Evolutionary conservation across 2,888 invertebrate genomes (phyloP).

Genomic region (Oscheius myriophilus): DNA sequence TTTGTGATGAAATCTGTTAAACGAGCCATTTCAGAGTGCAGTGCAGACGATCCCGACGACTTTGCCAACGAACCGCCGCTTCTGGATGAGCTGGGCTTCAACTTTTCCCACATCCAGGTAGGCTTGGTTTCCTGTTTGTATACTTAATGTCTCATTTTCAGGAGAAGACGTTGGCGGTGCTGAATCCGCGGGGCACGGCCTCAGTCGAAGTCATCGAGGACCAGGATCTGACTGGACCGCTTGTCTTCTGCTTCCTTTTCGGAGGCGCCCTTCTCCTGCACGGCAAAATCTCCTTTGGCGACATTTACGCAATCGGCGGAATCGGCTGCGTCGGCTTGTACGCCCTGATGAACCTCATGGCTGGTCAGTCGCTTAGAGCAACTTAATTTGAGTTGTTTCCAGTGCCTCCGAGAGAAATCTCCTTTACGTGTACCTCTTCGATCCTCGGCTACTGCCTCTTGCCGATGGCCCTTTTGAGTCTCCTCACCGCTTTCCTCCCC

Average conservation of each 20-base stretch:
- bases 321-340: constrained; percentile 91
- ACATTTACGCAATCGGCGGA: constrained; percentile 91
- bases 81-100: constrained; percentile 89
- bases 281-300: constrained; percentile 82
- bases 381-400: not conserved
- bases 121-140: not conserved
- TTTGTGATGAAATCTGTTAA: too few relatives aligned
- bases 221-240: constrained; percentile 90
- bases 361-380: constrained; percentile 15
- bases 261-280: constrained; percentile 74
- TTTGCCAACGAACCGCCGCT: constrained; percentile 86
- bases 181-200: constrained; percentile 80
- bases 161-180: constrained; percentile 82
- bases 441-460: constrained; percentile 91
- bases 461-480: constrained; percentile 89
- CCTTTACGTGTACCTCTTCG: constrained; percentile 83
- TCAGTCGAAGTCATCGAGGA: constrained; percentile 73
- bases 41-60: constrained; percentile 48
- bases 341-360: constrained; percentile 71
- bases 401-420: constrained; percentile 73
- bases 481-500: constrained; percentile 81
- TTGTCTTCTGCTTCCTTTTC: constrained; percentile 83
- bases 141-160: not conserved
- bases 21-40: too few relatives aligned
- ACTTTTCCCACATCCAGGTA: constrained; percentile 81